Evolutionary conservation across 2,113 vertebrate species (phyloP).

Genomic region (Gnathonemus longibarbis): DNA sequence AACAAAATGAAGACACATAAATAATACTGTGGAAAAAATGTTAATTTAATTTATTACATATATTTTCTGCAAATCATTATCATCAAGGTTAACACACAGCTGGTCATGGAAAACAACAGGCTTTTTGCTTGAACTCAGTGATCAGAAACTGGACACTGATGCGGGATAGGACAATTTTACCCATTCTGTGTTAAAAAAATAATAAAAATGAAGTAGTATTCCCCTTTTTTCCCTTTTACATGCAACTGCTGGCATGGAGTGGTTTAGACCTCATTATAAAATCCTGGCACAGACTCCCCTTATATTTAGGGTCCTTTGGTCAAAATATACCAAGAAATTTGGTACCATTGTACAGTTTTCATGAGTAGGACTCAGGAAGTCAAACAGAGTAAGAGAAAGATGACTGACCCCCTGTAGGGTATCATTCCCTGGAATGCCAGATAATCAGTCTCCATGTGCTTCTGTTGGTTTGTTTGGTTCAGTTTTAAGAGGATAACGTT

Average conservation of each 20-base stretch:
- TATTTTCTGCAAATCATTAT: neutral
- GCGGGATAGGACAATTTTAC: neutral
- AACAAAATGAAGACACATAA: neutral
- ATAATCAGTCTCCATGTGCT: neutral
- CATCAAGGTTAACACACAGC: constrained; percentile 14
- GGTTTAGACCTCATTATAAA: neutral
- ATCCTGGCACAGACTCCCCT: neutral
- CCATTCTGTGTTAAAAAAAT: neutral
- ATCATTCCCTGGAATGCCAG: neutral
- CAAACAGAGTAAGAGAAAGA: neutral
- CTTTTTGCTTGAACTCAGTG: neutral
- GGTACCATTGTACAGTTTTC: neutral
- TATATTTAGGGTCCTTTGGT: neutral
- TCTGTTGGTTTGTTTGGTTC: neutral
- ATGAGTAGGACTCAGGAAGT: neutral
- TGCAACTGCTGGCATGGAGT: neutral
- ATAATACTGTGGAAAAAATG: neutral
- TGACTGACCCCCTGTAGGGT: neutral
- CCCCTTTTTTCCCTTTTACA: neutral
- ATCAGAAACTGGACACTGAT: neutral
- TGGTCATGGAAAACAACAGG: constrained; percentile 3
- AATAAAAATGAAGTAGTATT: neutral
- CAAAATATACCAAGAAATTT: neutral
- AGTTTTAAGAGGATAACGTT: neutral
- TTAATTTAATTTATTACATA: constrained; percentile 22